phyloP scores from a whole-genome alignment of 2,888 invertebrate genomes.

The Eledone cirrhosa region DNA sequence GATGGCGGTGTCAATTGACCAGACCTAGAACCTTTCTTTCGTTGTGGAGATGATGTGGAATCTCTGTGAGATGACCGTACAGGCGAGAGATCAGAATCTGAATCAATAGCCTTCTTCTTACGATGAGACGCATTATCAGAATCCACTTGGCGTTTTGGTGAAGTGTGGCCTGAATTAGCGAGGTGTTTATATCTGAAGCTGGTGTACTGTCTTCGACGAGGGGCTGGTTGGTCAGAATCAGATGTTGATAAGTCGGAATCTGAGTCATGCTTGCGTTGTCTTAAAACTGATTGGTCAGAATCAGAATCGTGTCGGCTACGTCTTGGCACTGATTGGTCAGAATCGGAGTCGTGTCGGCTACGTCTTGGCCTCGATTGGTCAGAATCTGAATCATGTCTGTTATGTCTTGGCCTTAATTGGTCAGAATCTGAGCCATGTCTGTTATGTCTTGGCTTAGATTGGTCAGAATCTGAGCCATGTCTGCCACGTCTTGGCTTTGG shows the following conservation, averaged over 20 bases:
- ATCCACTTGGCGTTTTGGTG: conserved; percentile 48
- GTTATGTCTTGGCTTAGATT: conserved; percentile 52
- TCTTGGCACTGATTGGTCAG: conserved; percentile 53
- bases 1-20: conserved; percentile 45
- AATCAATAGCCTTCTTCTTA: conserved; percentile 75
- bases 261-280: neutral
- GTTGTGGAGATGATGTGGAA: conserved; percentile 52
- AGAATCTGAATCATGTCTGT: conserved; percentile 51
- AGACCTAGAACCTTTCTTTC: conserved; percentile 39
- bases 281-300: conserved; percentile 35
- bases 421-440: conserved; percentile 49
- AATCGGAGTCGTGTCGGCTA: conserved; percentile 35
- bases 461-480: conserved; percentile 52
- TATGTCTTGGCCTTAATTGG: conserved; percentile 53
- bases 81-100: conserved; percentile 50
- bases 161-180: conserved; percentile 71
- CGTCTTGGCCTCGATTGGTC: conserved; percentile 63
- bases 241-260: neutral
- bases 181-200: conserved; percentile 69
- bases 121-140: conserved; percentile 53
- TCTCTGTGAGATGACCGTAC: conserved; percentile 46
- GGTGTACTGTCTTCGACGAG: neutral
- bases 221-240: conserved; percentile 14
- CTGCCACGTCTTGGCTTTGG: conserved; percentile 44
- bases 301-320: conserved; percentile 47